Base-by-base conservation (phyloP, 30 jellyfish, hydroid and myxozoan species). In the Cassiopea andromeda region DNA sequence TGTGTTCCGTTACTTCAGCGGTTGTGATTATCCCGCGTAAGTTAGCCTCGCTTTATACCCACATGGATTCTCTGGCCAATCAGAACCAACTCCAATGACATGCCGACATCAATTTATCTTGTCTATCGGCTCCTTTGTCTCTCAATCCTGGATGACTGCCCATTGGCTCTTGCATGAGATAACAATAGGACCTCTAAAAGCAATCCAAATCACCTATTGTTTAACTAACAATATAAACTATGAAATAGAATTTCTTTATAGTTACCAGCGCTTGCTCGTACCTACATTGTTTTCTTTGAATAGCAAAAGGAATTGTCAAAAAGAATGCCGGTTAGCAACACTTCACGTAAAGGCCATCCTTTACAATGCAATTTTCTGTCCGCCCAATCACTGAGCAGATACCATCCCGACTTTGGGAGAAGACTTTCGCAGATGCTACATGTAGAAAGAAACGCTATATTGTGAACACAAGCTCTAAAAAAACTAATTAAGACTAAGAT, bases 221-320 rank as follows among this genome's bases (percentile, higher is more conserved):
- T 67, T 48, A 69, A 38, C 43, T 78, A 70, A 82, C 82, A 82
- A 82, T 82, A 66, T 77, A 4, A 68, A 45, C 67, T 61, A 49
- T 64, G 73, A 82, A 49, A 72, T 6, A 44, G 67, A 12, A 61
- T 14, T 70, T 49, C 83, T 82, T 82, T 82, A 82, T 82, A 67
- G 67, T 82, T 82, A 47, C 17, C 44, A 82, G 82, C 90, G 90
- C 90, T 82, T 82, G 90, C 90, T 82, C 83, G 46, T 49, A 27
- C 38, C 80, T 44, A 71, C 48, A n/a, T 49, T 82, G 90, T 82
- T 82, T 82, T 82, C 83, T 46, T 48, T 66, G 27, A 18, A 19
- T 48, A 69, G 67, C 90, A 82, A 82, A 82, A 82, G 8, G 54
- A 44, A 61, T 82, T 69, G 90, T 69, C 76, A 16, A 9, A 4